Evolutionary conservation across 92 coral and sea anemone species (phyloP).

Genomic region (Meandrina meandrites): DNA sequence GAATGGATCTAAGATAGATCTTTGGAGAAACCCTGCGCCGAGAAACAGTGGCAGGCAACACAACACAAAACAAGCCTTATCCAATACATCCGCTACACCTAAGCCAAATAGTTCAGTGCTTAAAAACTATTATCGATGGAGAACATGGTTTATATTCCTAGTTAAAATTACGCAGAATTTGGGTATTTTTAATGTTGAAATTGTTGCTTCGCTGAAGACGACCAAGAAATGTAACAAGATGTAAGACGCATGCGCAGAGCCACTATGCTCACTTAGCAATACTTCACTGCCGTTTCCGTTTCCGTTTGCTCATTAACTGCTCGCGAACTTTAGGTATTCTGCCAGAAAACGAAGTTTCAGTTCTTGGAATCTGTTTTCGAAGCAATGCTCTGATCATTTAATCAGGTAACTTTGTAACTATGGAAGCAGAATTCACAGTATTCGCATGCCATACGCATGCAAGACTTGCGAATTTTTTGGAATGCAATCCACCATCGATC

Average conservation of each 20-base stretch:
- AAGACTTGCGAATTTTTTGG: background rate
- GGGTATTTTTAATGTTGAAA: background rate
- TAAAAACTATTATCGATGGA: background rate
- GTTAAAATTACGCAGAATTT: background rate
- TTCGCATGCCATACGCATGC: background rate
- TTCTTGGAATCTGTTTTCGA: background rate
- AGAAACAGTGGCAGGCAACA: background rate
- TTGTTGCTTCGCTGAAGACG: background rate
- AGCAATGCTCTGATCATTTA: too few species aligned
- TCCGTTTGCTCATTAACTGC: background rate
- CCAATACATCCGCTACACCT: background rate
- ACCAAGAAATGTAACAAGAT: background rate
- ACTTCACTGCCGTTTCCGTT: background rate
- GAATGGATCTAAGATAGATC: background rate
- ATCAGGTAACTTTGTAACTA: background rate
- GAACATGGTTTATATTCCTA: background rate
- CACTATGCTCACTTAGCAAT: background rate
- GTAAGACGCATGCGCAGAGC: background rate
- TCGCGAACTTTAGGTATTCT: background rate
- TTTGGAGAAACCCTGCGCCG: too few species aligned
- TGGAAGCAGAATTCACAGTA: background rate
- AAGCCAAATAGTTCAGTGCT: background rate
- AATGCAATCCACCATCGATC: background rate
- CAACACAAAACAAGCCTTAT: background rate
- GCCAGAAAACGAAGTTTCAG: background rate